Base-by-base conservation (phyloP, 2,797 vertebrate genomes). In the Vespertilio murinus region DNA sequence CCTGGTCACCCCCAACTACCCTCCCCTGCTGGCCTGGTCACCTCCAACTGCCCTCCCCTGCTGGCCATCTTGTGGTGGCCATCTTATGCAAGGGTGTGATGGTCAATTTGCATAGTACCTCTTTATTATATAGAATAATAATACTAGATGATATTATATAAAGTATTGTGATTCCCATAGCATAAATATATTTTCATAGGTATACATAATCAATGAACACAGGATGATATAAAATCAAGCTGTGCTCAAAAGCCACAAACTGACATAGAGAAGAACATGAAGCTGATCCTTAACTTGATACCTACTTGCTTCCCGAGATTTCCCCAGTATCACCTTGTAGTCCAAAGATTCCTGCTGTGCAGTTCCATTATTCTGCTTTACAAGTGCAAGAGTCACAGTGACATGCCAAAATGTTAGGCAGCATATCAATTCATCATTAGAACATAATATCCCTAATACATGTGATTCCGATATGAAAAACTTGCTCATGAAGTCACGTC, bases 341-440 rank as follows among this genome's bases (percentile, higher is more conserved):
- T 61, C 65, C 42, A 69, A 85, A 42, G 35, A 82, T 35, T 33
- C 42, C 73, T 79, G 33, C 23, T 42, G 9, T 25, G 22, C 13
- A 47, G 49, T 88, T 90, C n/a, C 30, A 47, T 77, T 89, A 95
- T 82, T 96, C 75, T 89, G 28, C 45, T 88, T 92, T 89, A 61
- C 70, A 75, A 91, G 56, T 69, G 1, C 47, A 89, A 64, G 35
- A 74, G 83, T 86, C 77, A 84, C 47, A 67, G 33, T 70, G 80
- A 79, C 69, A 93, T 20, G 13, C 40, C 85, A 94, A 91, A 96
- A 54, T 33, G 28, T 59, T 59, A 95, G 9, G 25, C 10, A 94
- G 81, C 92, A 85, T 88, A 75, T 67, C 47, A 88, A 52, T 20
- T 93, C 28, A 90, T 88, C 12, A 5, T 75, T 52, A 87, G 45